phyloP scores from a whole-genome alignment of 2,888 invertebrate genomes.

The Monopis laevigella region DNA sequence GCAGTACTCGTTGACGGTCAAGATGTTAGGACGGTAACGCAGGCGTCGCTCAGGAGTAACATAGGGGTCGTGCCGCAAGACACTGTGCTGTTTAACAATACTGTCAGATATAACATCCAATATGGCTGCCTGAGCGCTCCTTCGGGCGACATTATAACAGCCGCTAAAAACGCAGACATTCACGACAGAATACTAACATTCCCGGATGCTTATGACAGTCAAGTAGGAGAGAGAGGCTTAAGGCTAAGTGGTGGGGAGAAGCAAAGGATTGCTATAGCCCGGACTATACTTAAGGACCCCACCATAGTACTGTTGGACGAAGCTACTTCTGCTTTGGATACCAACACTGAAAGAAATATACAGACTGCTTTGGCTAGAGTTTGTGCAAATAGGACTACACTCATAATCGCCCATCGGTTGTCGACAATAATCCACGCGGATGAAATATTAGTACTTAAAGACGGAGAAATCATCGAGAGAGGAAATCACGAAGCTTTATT shows the following conservation, averaged over 20 bases:
- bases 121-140: constrained; percentile 86
- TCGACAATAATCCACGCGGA: constrained; percentile 96
- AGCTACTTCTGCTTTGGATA: constrained; percentile 95
- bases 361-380: constrained; percentile 78
- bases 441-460: constrained; percentile 91
- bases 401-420: constrained; percentile 93
- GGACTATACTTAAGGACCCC: constrained; percentile 93
- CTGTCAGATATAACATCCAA: constrained; percentile 92
- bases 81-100: constrained; percentile 94
- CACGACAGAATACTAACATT: constrained; percentile 92
- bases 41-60: constrained; percentile 82
- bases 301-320: constrained; percentile 92
- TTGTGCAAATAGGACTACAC: constrained; percentile 87
- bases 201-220: constrained; percentile 87
- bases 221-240: constrained; percentile 94
- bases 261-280: constrained; percentile 95
- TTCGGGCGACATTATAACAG: constrained; percentile 85
- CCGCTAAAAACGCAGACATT: constrained; percentile 93
- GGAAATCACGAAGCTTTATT: constrained; percentile 83
- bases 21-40: constrained; percentile 85
- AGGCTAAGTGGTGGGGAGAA: constrained; percentile 97
- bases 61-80: constrained; percentile 98
- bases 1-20: constrained; percentile 88
- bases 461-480: constrained; percentile 91
- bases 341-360: constrained; percentile 92